Evolutionary conservation across 2,888 invertebrate species (phyloP), one percentile per base, ranked within the genome.

Genomic region (Argyra leucocephala): DNA sequence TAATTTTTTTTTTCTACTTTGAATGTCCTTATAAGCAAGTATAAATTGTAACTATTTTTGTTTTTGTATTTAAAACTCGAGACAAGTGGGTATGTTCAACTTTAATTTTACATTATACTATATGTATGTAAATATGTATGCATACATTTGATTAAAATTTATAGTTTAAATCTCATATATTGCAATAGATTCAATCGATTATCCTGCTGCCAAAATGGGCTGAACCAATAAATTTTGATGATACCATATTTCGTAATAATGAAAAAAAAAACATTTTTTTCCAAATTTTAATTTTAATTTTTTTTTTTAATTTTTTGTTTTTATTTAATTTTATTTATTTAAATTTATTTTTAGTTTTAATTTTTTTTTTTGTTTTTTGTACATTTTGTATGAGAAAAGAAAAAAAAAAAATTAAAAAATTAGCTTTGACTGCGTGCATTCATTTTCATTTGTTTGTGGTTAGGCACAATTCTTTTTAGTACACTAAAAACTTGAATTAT

Each of bases 81-180:
- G 48, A 48, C 48, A 48, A 48, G 48, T 48, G 48, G 48, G 48
- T 48, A 48, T 48, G 48, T 48, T 48, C 48, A 48, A 48, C n/a
- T 48, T 48, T 18, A 48, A 48, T n/a, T 48, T 7, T 31, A 31
- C 31, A 31, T 7, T 7, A 31, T 31, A 31, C 10, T 31, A 31
- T 31, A 31, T 31, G 10, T 31, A 31, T 10, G 31, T 31, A 31
- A 5, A 31, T 31, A 31, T 48, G 15, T 48, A 48, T 18, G 12
- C n/a, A 48, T 48, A 12, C 18, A 48, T 18, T 48, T 48, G 5
- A 48, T 48, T 1, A 15, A 48, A 18, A 48, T 48, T 48, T 48
- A 48, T 48, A 3, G n/a, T 18, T 48, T 18, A 48, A 48, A 48
- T 48, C 18, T 18, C 48, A 18, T 48, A 5, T 48, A 48, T 48